Evolutionary conservation across 2,797 vertebrate genomes (phyloP), one percentile per base, ranked within the genome.

Genomic region (Falco biarmicus): DNA sequence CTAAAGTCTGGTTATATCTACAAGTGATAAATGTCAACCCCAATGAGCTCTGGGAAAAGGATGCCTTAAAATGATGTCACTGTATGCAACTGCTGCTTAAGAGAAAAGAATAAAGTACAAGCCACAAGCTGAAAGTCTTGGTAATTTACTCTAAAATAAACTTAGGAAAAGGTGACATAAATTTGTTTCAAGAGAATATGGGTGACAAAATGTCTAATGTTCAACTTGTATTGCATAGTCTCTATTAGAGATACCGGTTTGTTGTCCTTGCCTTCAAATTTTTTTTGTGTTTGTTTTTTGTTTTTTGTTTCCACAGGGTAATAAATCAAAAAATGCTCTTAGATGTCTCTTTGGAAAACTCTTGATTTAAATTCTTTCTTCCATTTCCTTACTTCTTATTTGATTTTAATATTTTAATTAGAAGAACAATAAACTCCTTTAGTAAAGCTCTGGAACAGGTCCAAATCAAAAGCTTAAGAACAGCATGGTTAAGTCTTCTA

Each of bases 361-460:
- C 8, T 54, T 89, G 12, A 53, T 83, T 70, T 56, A 64, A 68
- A 53, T 59, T 56, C 2, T 76, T 85, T 70, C 10, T 60, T 56
- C 5, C 0, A 2, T 64, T 78, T 69, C 59, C 32, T 90, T 75
- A 51, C 31, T 93, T 86, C n/a, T n/a, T 76, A 4, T 78, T 91
- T 87, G 80, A 86, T 92, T 81, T 81, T 74, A 78, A 18, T 60
- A 61, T 87, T 95, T 90, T 77, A 39, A 74, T 64, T 84, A 73
- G 47, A 96, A 94, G 41, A 96, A 83, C 13, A 97, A 82, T 48
- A 64, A 97, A 87, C 32, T 90, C n/a, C n/a, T 95, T 87, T 79
- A 92, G 50, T 75, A 95, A 92, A 90, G 31, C 45, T 92, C 89
- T 95, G 65, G 86, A 95, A 37, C 48, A 65, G 11, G 18, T 84